Conservation (phyloP, 2,797 vertebrate species). For the Tokudaia tokunoshimensis region DNA sequence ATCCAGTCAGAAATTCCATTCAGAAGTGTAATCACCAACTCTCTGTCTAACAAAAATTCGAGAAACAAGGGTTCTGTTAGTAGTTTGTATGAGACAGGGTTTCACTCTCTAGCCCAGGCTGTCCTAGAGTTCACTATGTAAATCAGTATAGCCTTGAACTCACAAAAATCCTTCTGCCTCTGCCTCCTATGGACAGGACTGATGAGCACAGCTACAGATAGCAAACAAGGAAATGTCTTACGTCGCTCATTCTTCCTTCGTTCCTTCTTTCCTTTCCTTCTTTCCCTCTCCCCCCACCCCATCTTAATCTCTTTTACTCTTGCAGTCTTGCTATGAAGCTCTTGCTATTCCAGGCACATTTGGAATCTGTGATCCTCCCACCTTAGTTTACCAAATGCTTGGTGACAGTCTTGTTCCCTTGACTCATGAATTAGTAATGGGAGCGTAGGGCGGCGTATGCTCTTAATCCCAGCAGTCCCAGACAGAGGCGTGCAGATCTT, state of each 20-base stretch:
- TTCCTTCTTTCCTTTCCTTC: too few species aligned
- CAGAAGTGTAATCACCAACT: background rate
- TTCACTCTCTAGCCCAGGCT: background rate
- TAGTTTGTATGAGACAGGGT: background rate
- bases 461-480: background rate
- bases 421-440: background rate
- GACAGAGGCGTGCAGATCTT: background rate
- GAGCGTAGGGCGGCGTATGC: background rate
- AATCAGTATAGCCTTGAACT: background rate
- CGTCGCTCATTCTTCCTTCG: background rate
- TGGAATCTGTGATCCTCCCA: background rate
- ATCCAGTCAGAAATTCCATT: constrained; percentile 24
- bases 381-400: background rate
- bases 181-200: background rate
- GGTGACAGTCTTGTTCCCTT: background rate
- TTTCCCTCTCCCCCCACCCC: too few species aligned
- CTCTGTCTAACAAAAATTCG: background rate
- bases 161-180: background rate
- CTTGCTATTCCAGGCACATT: background rate
- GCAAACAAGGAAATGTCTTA: background rate
- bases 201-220: background rate
- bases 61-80: background rate
- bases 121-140: background rate
- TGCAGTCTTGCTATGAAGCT: background rate
- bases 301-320: background rate